Base-by-base conservation (phyloP, 2,797 vertebrate species). In the Parauchenoglanis punctatus region DNA sequence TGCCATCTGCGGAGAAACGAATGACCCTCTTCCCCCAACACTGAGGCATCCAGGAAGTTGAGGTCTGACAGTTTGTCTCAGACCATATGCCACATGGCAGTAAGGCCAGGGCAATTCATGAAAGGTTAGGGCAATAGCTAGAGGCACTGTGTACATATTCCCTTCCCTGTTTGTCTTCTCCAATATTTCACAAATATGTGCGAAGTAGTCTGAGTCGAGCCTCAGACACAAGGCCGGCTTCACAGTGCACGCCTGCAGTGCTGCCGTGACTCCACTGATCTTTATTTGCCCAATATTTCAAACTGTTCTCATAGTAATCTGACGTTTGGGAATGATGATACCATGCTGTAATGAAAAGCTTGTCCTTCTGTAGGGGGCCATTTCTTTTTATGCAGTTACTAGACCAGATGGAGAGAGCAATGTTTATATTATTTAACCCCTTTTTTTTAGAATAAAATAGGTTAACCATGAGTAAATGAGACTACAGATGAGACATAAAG, bases 1-100 rank as follows among this genome's bases (percentile, higher is more conserved):
- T 94, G 94, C 93, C 94, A 93, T 94, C 94, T 95, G 93, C 94
- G 72, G 90, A 92, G 94, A 94, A 92, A 91, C 92, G 15, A 92
- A 94, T 93, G 90, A 72, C 91, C 92, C 94, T 93, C 86, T 93
- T 91, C 93, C 94, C 93, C 87, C 58, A 92, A 92, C 91, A 92
- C 89, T 84, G 90, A 91, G 87, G 91, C 91, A 90, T 89, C 92
- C 84, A 91, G 91, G 91, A 87, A 87, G 87, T 87, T 91, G 93
- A 93, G 92, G 91, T 91, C 92, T 96, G 95, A 96, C 95, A 96
- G 95, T 96, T 96, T 96, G 96, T 96, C 95, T 96, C 93, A 93
- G 91, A 94, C 94, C 96, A 96, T 96, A 96, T 96, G 96, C 94
- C 94, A 93, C 91, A 90, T 96, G 95, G 95, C 96, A 96, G 93